Conservation (phyloP, 2,113 vertebrate genomes). For the Antechinus stuartii region DNA sequence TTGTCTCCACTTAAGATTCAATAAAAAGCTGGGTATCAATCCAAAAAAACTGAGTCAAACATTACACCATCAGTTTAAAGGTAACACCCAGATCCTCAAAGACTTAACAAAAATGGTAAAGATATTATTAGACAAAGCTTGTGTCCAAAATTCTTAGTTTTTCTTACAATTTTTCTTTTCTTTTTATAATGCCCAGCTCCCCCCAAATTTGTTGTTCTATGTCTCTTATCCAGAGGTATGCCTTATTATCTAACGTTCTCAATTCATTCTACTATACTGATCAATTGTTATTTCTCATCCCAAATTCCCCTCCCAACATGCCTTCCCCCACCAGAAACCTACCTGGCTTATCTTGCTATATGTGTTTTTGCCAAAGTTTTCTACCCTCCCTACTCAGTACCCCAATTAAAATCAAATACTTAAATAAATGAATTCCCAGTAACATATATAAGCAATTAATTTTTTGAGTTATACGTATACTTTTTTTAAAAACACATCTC, state of each 20-base stretch:
- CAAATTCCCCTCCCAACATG: not conserved
- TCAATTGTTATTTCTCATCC: not conserved
- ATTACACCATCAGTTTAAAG: conserved; percentile 56
- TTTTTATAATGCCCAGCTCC: not conserved
- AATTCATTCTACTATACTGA: not conserved
- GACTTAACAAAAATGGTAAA: conserved; percentile 64
- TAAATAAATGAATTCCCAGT: too few species aligned
- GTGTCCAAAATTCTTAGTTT: conserved; percentile 24
- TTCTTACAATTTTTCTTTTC: not conserved
- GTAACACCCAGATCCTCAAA: conserved; percentile 54
- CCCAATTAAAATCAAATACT: not conserved
- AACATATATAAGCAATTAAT: too few species aligned
- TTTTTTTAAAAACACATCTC: too few species aligned
- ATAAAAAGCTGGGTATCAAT: conserved; percentile 55
- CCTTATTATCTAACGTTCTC: not conserved
- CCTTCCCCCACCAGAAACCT: too few species aligned
- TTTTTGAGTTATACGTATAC: too few species aligned
- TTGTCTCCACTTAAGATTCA: conserved; percentile 50
- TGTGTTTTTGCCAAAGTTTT: not conserved
- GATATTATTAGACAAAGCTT: conserved; percentile 58
- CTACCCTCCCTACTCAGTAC: not conserved
- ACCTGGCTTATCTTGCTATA: not conserved
- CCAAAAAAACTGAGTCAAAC: conserved; percentile 57
- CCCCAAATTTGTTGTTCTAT: not conserved
- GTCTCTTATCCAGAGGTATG: not conserved